These are phyloP conservation scores for Ciona savignyi DNA, from an alignment of 23 tunicate species.

Conservation along the genomic window DNA sequence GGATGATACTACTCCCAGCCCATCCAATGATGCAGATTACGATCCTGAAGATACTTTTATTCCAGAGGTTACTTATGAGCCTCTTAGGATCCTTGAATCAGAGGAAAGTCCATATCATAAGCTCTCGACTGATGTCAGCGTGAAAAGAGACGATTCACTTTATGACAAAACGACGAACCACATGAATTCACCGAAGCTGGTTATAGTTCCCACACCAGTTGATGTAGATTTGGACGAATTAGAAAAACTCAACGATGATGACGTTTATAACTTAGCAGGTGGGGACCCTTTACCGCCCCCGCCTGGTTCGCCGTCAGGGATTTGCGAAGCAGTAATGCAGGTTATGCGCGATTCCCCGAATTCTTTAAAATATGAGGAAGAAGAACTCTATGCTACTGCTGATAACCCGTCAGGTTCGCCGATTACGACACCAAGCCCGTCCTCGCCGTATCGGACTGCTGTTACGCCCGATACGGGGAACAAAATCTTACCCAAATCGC, in stretches of 20 bases:
- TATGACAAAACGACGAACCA: background rate
- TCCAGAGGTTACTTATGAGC: background rate
- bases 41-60: conserved; percentile 2
- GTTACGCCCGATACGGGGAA: background rate
- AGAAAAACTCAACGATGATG: background rate
- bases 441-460: background rate
- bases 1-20: background rate
- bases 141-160: background rate
- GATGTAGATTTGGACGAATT: background rate
- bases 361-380: background rate
- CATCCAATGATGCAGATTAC: background rate
- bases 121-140: background rate
- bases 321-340: conserved; percentile 11
- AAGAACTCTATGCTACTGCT: background rate
- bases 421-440: background rate
- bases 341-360: conserved; percentile 16
- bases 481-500: background rate
- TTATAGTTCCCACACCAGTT: background rate
- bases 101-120: background rate
- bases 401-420: background rate
- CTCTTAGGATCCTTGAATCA: no score
- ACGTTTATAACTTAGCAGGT: conserved; percentile 1
- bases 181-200: background rate
- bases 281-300: background rate
- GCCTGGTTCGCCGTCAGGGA: background rate